Base-by-base conservation (phyloP, 2,797 vertebrate species). In the Falco rusticolus region DNA sequence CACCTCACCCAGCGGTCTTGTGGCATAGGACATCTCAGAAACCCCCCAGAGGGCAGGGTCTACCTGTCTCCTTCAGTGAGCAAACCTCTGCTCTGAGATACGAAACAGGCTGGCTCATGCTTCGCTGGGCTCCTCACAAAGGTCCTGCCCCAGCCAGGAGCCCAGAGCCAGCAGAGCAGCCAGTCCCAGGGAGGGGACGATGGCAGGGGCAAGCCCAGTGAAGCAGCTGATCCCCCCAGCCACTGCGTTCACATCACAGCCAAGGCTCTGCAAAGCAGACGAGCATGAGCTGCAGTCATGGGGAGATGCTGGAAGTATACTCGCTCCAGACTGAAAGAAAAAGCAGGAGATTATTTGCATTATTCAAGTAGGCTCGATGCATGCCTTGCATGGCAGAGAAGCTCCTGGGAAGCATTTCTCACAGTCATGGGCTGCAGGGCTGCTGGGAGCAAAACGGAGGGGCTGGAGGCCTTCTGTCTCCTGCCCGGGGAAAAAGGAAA, bases 1-100 rank as follows among this genome's bases (percentile, higher is more conserved):
- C 1, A 0, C 28, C 15, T 5, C 2, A 3, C n/a, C 13, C 60
- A 15, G 24, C 1, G 3, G 33, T 24, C 50, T 19, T 4, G 0
- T 1, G 5, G 56, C 1, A 3, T 1, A 3, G 48, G 28, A 61
- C 41, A 7, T 25, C 57, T n/a, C 86, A 14, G 37, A 18, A 57
- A 26, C 3, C 22, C 60, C 51, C 77, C 43, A 2, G 45, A 28
- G 28, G 29, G n/a, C 17, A n/a, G n/a, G 54, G 10, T 75, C 54
- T 13, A n/a, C 61, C 60, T 1, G 0, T 10, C 53, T 17, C 61
- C 24, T 5, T 16, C 53, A 20, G 37, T 0, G 12, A 6, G 6
- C 47, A 21, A 33, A 51, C 28, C 75, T n/a, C 53, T 4, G 4
- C 74, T 37, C 59, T 1, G 41, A 37, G 65, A 10, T 3, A 18